Evolutionary conservation across 2,888 invertebrate genomes (phyloP).

Genomic region (Volucella inanis): DNA sequence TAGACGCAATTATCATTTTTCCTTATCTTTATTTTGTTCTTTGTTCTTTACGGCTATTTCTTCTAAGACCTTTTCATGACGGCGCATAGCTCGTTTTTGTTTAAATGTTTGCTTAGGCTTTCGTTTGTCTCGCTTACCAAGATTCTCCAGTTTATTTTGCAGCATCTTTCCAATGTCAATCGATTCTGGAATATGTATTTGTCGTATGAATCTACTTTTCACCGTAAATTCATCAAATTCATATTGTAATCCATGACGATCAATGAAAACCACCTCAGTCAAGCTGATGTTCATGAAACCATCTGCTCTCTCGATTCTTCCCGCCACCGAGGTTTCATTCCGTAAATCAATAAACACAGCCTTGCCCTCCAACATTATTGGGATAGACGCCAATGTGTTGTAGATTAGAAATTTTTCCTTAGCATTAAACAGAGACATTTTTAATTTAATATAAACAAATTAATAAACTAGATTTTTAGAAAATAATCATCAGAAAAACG

Average conservation of each 20-base stretch:
- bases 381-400: constrained; percentile 80
- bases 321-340: constrained; percentile 82
- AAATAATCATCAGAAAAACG: background rate
- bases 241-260: constrained; percentile 80
- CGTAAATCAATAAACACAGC: constrained; percentile 81
- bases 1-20: constrained; percentile 14
- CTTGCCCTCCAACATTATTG: constrained; percentile 79
- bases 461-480: background rate
- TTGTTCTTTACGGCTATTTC: constrained; percentile 76
- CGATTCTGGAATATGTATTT: constrained; percentile 80
- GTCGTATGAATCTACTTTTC: constrained; percentile 80
- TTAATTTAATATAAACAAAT: too few species aligned
- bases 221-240: constrained; percentile 81
- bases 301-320: constrained; percentile 79
- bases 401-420: constrained; percentile 80
- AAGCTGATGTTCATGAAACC: constrained; percentile 82
- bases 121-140: constrained; percentile 66
- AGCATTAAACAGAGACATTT: constrained; percentile 52
- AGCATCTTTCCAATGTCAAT: constrained; percentile 77
- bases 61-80: constrained; percentile 79
- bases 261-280: constrained; percentile 80
- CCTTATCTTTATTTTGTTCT: constrained; percentile 62
- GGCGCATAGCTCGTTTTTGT: constrained; percentile 77
- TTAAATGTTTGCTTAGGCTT: constrained; percentile 78
- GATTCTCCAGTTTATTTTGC: constrained; percentile 76